Evolutionary conservation across 2,888 invertebrate genomes (phyloP).

Genomic region (Polydrusus cervinus): DNA sequence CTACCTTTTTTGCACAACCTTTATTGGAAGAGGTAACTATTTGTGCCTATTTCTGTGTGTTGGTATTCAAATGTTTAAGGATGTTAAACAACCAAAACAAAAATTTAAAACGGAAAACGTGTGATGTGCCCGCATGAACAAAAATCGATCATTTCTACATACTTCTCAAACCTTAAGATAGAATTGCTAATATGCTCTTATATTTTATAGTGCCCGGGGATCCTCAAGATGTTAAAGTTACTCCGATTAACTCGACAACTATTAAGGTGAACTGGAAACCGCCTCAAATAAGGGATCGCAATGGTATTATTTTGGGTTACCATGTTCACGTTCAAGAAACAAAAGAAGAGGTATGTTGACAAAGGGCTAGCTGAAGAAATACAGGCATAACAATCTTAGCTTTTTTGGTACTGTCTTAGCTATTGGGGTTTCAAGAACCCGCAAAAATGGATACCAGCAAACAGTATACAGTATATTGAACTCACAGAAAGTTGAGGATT

Average conservation of each 20-base stretch:
- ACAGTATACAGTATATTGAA: no score
- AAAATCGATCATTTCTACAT: slow-evolving; percentile 49
- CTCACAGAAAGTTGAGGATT: no score
- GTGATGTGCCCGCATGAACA: slow-evolving; percentile 69
- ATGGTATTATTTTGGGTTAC: slow-evolving; percentile 97
- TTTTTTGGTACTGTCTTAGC: no score
- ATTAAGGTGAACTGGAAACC: slow-evolving; percentile 96
- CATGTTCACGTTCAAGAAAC: slow-evolving; percentile 96
- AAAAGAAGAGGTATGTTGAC: slow-evolving; percentile 81
- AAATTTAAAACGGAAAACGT: slow-evolving; percentile 63
- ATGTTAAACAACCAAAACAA: slow-evolving; percentile 62
- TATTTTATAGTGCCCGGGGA: slow-evolving; percentile 93
- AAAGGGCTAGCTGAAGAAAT: background rate
- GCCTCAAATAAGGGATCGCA: slow-evolving; percentile 91
- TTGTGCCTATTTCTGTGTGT: slow-evolving; percentile 73
- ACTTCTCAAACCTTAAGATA: slow-evolving; percentile 4
- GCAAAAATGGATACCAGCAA: no score
- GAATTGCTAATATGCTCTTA: no score
- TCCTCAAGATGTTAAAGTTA: slow-evolving; percentile 93
- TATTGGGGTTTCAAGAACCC: no score
- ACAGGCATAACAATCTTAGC: background rate
- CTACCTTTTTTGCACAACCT: slow-evolving; percentile 47
- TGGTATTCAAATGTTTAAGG: slow-evolving; percentile 81
- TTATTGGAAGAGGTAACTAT: slow-evolving; percentile 70
- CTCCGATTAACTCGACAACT: slow-evolving; percentile 95